These are phyloP conservation scores for Tamandua tetradactyla DNA, from an alignment of 2,797 vertebrate genomes.

Conservation along the genomic window DNA sequence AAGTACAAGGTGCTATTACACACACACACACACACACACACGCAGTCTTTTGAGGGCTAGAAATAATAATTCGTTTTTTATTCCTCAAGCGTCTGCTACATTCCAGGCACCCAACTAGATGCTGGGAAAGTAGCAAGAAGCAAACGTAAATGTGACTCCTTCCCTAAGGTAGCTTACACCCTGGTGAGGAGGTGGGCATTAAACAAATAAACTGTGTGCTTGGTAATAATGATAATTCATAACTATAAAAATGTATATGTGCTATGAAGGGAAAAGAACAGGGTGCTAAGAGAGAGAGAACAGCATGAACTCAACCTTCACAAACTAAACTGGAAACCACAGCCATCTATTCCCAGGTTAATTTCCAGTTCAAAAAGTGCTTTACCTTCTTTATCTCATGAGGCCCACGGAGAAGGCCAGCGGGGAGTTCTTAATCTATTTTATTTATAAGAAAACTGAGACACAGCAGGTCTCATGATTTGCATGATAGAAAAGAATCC, in stretches of 20 bases:
- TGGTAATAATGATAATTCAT: not conserved
- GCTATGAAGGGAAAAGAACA: not conserved
- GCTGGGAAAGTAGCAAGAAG: not conserved
- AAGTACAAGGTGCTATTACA: not conserved
- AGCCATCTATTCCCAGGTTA: not conserved
- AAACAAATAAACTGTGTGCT: not conserved
- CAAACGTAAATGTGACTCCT: not conserved
- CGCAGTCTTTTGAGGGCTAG: too few relatives aligned
- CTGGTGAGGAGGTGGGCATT: not conserved
- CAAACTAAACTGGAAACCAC: not conserved
- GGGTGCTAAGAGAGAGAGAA: not conserved
- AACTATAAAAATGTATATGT: not conserved
- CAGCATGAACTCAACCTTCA: not conserved
- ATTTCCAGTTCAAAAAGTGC: not conserved
- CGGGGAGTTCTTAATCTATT: not conserved
- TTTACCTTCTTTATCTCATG: not conserved
- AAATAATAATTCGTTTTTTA: not conserved
- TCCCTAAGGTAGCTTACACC: rapidly evolving
- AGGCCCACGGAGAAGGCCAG: not conserved
- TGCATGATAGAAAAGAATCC: not conserved
- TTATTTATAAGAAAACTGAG: not conserved
- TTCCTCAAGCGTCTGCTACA: not conserved
- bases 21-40: not conserved
- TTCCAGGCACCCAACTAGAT: not conserved
- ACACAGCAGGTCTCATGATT: not conserved